phyloP scores from a whole-genome alignment of 2,113 vertebrate species.

The Channa argus region DNA sequence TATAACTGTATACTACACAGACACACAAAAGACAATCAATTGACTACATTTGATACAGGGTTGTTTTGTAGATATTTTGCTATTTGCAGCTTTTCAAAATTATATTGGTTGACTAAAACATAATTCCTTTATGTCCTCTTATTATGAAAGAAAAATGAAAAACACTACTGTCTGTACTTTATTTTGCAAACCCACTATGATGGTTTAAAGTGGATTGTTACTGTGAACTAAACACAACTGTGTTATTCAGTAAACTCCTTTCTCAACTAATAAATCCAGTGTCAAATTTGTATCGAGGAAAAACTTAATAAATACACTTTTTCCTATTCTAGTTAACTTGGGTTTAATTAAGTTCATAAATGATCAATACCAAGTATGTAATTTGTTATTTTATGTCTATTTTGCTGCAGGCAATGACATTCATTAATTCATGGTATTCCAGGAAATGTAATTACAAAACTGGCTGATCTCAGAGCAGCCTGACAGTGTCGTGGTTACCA shows the following conservation, averaged over 20 bases:
- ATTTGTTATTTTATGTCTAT: background rate
- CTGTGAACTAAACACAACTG: slow-evolving; percentile 55
- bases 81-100: slow-evolving; percentile 33
- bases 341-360: background rate
- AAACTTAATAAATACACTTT: background rate
- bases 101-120: slow-evolving; percentile 24
- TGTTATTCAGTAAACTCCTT: slow-evolving; percentile 56
- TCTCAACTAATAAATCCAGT: background rate
- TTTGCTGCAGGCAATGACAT: slow-evolving; percentile 3
- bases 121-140: slow-evolving; percentile 43
- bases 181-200: slow-evolving; percentile 56
- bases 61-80: slow-evolving; percentile 7
- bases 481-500: slow-evolving; percentile 33
- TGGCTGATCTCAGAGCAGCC: slow-evolving; percentile 22
- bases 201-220: slow-evolving; percentile 53
- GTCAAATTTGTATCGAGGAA: slow-evolving; percentile 14
- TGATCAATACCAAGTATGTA: background rate
- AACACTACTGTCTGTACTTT: slow-evolving; percentile 29
- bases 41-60: background rate
- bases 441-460: slow-evolving; percentile 26
- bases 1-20: slow-evolving; percentile 5
- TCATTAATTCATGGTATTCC: slow-evolving; percentile 16
- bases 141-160: slow-evolving; percentile 13
- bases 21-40: slow-evolving; percentile 40
- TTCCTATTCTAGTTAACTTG: background rate